Evolutionary conservation across 1,140 invertebrate genomes (phyloP).

Genomic region (Scaptomyza hsui): DNA sequence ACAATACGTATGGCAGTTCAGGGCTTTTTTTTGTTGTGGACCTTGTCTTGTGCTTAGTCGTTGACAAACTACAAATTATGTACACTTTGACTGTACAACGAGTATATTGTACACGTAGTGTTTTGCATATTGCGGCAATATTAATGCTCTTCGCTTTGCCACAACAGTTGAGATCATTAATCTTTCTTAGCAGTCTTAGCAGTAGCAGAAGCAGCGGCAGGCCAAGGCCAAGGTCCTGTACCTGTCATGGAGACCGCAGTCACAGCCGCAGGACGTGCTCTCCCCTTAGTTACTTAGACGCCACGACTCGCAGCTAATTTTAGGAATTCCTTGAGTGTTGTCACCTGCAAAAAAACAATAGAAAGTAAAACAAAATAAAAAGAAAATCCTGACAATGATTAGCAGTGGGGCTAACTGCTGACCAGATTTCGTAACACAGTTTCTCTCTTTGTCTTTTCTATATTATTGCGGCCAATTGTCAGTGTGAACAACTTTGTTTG

Average conservation of each 20-base stretch:
- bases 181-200: constrained; percentile 49
- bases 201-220: background rate
- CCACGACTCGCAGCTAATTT: constrained; percentile 17
- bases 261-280: constrained; percentile 20
- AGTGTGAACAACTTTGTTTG: constrained; percentile 68
- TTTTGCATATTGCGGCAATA: constrained; percentile 67
- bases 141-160: constrained; percentile 54
- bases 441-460: background rate
- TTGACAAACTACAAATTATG: constrained; percentile 68
- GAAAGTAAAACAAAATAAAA: constrained; percentile 15
- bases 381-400: constrained; percentile 52
- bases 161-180: constrained; percentile 63
- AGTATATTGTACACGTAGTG: constrained; percentile 26
- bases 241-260: constrained; percentile 9
- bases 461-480: constrained; percentile 27
- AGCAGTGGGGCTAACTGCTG: constrained; percentile 53
- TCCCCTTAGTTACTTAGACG: constrained; percentile 8
- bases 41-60: constrained; percentile 21
- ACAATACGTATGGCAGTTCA: background rate
- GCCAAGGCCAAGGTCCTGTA: constrained; percentile 20
- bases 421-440: constrained; percentile 45
- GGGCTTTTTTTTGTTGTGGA: background rate
- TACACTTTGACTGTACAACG: constrained; percentile 14
- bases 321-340: constrained; percentile 35
- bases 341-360: constrained; percentile 38